These are phyloP conservation scores for Meta bourneti DNA, from an alignment of 2,888 invertebrate genomes.

Conservation along the genomic window DNA sequence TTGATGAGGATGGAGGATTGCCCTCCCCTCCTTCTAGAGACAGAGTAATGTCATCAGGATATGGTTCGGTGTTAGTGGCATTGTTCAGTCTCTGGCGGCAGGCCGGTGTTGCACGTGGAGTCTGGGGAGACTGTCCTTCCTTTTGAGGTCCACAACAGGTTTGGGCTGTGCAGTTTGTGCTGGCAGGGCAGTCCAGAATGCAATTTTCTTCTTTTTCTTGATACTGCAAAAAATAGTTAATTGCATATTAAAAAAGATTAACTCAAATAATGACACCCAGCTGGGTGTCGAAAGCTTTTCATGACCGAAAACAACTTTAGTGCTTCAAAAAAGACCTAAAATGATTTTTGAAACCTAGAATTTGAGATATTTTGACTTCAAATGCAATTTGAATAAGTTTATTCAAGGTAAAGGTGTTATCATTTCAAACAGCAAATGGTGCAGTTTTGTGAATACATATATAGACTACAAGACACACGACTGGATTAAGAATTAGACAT, in stretches of 20 bases:
- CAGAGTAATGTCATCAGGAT: slow-evolving; percentile 55
- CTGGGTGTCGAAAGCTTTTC: too few relatives aligned
- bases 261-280: too few relatives aligned
- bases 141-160: slow-evolving; percentile 76
- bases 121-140: slow-evolving; percentile 75
- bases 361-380: too few relatives aligned
- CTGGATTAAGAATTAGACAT: too few relatives aligned
- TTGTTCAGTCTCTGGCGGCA: slow-evolving; percentile 68
- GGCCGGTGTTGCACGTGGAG: slow-evolving; percentile 54
- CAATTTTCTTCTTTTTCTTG: slow-evolving; percentile 75
- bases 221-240: slow-evolving; percentile 36
- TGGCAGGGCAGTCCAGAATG: slow-evolving; percentile 76
- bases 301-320: too few relatives aligned
- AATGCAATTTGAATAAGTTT: too few relatives aligned
- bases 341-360: too few relatives aligned
- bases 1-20: slow-evolving; percentile 38
- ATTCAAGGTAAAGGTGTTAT: too few relatives aligned
- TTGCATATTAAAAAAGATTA: background rate
- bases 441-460: too few relatives aligned
- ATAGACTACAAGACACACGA: too few relatives aligned
- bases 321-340: too few relatives aligned
- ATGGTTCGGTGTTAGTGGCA: slow-evolving; percentile 40
- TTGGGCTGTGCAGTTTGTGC: slow-evolving; percentile 75
- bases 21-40: slow-evolving; percentile 53
- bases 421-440: too few relatives aligned